Evolutionary conservation across 2,888 invertebrate species (phyloP).

Genomic region (Phyllotreta cruciferae): DNA sequence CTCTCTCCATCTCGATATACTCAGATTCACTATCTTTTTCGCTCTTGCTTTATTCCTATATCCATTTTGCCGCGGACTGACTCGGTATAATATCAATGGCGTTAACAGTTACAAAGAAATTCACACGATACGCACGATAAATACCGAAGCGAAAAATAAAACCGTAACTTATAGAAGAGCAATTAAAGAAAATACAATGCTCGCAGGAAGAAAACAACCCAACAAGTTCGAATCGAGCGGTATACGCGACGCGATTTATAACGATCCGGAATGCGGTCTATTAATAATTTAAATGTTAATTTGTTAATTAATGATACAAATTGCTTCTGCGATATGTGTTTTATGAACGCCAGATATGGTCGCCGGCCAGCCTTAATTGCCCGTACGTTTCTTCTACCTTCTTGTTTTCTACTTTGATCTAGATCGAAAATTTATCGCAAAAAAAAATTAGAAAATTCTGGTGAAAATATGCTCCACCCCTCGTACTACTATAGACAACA

Average conservation of each 20-base stretch:
- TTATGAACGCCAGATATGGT: conserved; percentile 55
- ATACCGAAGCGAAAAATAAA: conserved; percentile 33
- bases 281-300: conserved; percentile 64
- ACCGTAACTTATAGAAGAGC: conserved; percentile 46
- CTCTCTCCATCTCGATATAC: too few relatives aligned
- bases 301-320: conserved; percentile 64
- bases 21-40: too few relatives aligned
- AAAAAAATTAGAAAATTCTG: too few relatives aligned
- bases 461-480: too few relatives aligned
- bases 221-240: conserved; percentile 49
- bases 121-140: conserved; percentile 40
- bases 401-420: conserved; percentile 44
- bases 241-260: too few relatives aligned
- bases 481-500: too few relatives aligned
- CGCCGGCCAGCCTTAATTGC: conserved; percentile 45
- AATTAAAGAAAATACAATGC: conserved; percentile 45
- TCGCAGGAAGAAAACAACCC: conserved; percentile 35
- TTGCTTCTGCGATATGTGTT: conserved; percentile 60
- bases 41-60: too few relatives aligned
- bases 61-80: too few relatives aligned
- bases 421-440: conserved; percentile 43
- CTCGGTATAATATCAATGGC: conserved; percentile 6
- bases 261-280: conserved; percentile 55
- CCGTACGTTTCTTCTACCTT: conserved; percentile 43
- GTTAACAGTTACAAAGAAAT: conserved; percentile 36